Evolutionary conservation across 2,888 invertebrate species (phyloP), one percentile per base, ranked within the genome.

Genomic region (Zele albiditarsus): DNA sequence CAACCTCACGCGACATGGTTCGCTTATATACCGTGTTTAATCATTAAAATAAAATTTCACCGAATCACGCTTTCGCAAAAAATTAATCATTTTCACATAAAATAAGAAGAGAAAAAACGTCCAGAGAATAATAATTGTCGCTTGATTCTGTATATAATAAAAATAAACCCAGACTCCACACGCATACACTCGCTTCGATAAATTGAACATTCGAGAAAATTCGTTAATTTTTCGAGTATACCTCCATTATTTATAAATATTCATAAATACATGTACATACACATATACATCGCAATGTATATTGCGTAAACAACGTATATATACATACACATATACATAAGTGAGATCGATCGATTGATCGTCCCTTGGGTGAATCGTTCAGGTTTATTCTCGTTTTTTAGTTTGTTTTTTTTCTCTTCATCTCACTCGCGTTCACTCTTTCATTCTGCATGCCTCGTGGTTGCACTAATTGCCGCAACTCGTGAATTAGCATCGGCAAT

Each of bases 401-500:
- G 5, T 42, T 12, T 42, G 12, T 42, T 53, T n/a, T 4, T 49
- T 53, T 53, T 20, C 20, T 20, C 62, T 62, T 62, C 16, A 16
- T 28, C 28, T 38, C 66, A 4, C 31, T 62, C 31, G 14, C 62
- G 25, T 28, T 16, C 62, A 3, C 28, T 31, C 28, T 27, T 28
- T 2, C 28, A n/a, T 31, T 14, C 28, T n/a, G 16, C 31, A 16
- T 27, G 28, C 62, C 16, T 31, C 62, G n/a, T 31, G 28, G 62
- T 31, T 14, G 79, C 82, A 82, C 86, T 87, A 87, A 86, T 87
- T 86, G 86, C 85, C 80, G 80, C 80, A 83, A 83, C 86, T 84
- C 78, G 84, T 83, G 86, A 86, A 87, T 87, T 87, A 86, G 86
- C 84, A 86, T 86, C 83, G 80, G 86, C 86, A 86, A 87, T 86